phyloP scores from a whole-genome alignment of 2,888 invertebrate genomes.

The Ptilodon capucinus region DNA sequence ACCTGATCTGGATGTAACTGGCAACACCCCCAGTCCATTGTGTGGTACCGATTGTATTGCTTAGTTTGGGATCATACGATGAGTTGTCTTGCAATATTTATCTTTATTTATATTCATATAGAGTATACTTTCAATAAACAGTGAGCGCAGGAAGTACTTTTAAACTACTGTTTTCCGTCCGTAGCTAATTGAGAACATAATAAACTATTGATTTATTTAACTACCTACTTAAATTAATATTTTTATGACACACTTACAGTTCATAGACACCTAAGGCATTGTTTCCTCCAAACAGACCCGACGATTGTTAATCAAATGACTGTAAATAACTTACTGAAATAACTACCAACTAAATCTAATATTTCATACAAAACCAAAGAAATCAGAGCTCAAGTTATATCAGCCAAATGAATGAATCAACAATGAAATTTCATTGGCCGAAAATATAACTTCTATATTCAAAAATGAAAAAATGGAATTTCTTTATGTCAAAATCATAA shows the following conservation, averaged over 20 bases:
- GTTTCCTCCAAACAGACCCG: slow-evolving; percentile 29
- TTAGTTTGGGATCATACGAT: no score
- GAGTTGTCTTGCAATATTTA: no score
- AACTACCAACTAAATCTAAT: slow-evolving; percentile 26
- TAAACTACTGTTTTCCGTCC: neutral
- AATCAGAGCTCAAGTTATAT: slow-evolving; percentile 28
- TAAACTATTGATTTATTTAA: slow-evolving; percentile 26
- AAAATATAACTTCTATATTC: slow-evolving; percentile 20
- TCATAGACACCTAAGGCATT: slow-evolving; percentile 30
- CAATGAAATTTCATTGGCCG: slow-evolving; percentile 47
- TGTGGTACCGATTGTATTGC: no score
- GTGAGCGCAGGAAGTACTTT: no score
- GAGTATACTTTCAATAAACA: no score
- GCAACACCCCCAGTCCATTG: no score
- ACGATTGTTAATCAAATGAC: slow-evolving; percentile 33
- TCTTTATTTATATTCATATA: no score
- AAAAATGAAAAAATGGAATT: no score
- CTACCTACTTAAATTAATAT: slow-evolving; percentile 19
- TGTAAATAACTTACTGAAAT: slow-evolving; percentile 24
- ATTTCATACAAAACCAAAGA: slow-evolving; percentile 11
- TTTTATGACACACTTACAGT: slow-evolving; percentile 33
- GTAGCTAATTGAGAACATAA: neutral
- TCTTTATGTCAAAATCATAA: no score
- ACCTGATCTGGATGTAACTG: no score
- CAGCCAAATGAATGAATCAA: slow-evolving; percentile 51